Evolutionary conservation across 2,888 invertebrate genomes (phyloP).

Genomic region (Terebella lapidaria): DNA sequence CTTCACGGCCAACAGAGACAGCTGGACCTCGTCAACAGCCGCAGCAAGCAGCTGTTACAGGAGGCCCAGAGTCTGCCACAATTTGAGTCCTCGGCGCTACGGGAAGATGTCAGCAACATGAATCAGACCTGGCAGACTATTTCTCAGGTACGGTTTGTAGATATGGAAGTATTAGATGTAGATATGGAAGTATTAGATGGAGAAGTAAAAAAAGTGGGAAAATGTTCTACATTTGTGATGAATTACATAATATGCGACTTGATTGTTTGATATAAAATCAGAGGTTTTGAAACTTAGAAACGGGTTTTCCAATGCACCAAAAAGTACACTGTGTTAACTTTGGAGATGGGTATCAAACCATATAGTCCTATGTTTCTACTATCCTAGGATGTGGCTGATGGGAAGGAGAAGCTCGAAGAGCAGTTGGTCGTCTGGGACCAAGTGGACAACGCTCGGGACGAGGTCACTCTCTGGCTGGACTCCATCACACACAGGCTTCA

Average conservation of each 20-base stretch:
- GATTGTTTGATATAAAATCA: too few relatives aligned
- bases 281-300: too few relatives aligned
- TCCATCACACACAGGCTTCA: conserved; percentile 74
- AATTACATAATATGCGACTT: too few relatives aligned
- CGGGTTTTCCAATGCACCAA: too few relatives aligned
- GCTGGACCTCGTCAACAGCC: conserved; percentile 61
- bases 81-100: conserved; percentile 8
- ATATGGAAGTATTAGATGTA: too few relatives aligned
- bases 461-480: conserved; percentile 76
- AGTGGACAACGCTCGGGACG: conserved; percentile 79
- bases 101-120: conserved; percentile 9
- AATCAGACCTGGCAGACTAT: conserved; percentile 15
- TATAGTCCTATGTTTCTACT: too few relatives aligned
- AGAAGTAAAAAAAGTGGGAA: too few relatives aligned
- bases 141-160: conserved; percentile 15
- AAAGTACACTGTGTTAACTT: too few relatives aligned
- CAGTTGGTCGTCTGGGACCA: conserved; percentile 90
- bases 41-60: conserved; percentile 54
- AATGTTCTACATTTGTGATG: too few relatives aligned
- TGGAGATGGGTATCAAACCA: too few relatives aligned
- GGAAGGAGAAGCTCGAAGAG: conserved; percentile 60
- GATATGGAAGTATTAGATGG: too few relatives aligned
- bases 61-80: conserved; percentile 35
- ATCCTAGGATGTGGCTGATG: conserved; percentile 13
- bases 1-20: conserved; percentile 59